Base-by-base conservation (phyloP, 2,797 vertebrate species). In the Picus viridis region DNA sequence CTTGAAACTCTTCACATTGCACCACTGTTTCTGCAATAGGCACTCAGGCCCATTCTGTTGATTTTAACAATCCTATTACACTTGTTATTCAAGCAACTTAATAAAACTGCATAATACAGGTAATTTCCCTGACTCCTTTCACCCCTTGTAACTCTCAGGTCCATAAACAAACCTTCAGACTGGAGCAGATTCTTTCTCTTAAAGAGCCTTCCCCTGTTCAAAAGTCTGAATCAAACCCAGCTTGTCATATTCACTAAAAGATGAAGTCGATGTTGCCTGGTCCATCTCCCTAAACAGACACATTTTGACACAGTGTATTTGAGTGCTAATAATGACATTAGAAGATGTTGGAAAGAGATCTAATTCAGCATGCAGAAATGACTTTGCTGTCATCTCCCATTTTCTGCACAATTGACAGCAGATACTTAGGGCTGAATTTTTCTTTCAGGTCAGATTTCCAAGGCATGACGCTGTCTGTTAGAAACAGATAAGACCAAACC, bases 321-420 rank as follows among this genome's bases (percentile, higher is more conserved):
- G 97, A 98, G 97, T 97, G 97, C 98, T 98, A 98, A 98, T 98
- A 98, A 98, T 98, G 98, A 98, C 98, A 98, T 98, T 98, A 98
- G 98, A 97, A 97, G 98, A 97, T 97, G 97, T 97, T 94, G 98
- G 97, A 94, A 97, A 97, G 96, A 97, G 97, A 98, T 98, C 97
- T 98, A 97, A 98, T 98, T 98, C 97, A 79, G 97, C 97, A 98
- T 97, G 96, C 98, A 97, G 97, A 97, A 98, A 96, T 96, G 97
- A 96, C 97, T 97, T 96, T 89, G 93, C 98, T 98, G 98, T 98
- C 98, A 98, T 98, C 96, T 98, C 96, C 95, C 97, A 97, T 98
- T 98, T 98, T 98, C 98, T 98, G 96, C 90, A 85, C 97, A 98
- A 98, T 97, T 98, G 98, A 98, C 97, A 97, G 97, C 97, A 97